phyloP scores from a whole-genome alignment of 2,888 invertebrate genomes.

The Epinotia brunnichana region DNA sequence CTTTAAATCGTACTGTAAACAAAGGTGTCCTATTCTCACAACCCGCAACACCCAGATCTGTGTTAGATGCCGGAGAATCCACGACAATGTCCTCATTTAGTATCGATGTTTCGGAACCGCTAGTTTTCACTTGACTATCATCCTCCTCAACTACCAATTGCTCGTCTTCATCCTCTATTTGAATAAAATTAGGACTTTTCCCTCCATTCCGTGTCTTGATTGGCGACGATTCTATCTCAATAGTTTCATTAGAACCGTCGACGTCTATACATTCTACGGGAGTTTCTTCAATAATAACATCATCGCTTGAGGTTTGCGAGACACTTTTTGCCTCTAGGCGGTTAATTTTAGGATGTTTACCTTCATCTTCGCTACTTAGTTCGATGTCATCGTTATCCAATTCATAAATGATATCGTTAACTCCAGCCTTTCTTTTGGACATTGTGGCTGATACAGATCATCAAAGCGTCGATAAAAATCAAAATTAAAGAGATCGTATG shows the following conservation, averaged over 20 bases:
- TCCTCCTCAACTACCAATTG: conserved; percentile 47
- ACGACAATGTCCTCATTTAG: conserved; percentile 68
- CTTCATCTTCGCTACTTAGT: conserved; percentile 76
- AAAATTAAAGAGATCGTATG: conserved; percentile 32
- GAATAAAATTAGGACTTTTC: conserved; percentile 60
- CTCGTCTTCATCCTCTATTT: conserved; percentile 48
- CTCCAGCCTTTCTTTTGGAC: conserved; percentile 75
- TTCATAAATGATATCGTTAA: conserved; percentile 80
- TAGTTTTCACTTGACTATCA: conserved; percentile 50
- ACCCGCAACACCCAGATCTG: conserved; percentile 67
- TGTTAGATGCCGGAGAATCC: conserved; percentile 69
- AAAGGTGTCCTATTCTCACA: conserved; percentile 74
- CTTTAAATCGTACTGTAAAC: conserved; percentile 76
- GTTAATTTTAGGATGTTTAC: conserved; percentile 68
- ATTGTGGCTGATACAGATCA: conserved; percentile 53
- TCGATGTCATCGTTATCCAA: conserved; percentile 78
- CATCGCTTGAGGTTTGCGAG: conserved; percentile 48
- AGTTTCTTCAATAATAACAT: conserved; percentile 50
- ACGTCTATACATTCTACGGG: conserved; percentile 54
- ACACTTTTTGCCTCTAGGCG: conserved; percentile 54
- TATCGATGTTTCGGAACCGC: conserved; percentile 59
- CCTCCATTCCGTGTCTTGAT: conserved; percentile 67
- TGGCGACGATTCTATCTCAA: conserved; percentile 49
- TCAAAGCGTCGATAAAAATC: conserved; percentile 38
- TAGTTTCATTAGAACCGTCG: conserved; percentile 56